Evolutionary conservation across 2,113 vertebrate genomes (phyloP).

Genomic region (Uria aalge): DNA sequence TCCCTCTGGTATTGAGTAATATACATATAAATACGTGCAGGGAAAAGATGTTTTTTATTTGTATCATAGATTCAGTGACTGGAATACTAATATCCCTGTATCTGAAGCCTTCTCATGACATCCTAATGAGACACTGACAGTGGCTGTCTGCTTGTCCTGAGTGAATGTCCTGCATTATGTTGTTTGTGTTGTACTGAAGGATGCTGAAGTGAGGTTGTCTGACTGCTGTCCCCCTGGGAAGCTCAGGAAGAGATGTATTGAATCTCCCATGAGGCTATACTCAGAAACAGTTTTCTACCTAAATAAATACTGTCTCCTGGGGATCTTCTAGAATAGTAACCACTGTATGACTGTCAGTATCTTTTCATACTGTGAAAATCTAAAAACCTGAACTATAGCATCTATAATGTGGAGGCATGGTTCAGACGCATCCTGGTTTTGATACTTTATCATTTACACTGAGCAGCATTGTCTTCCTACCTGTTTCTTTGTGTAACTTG

Average conservation of each 20-base stretch:
- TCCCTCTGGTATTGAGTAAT: neutral
- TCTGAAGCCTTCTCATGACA: neutral
- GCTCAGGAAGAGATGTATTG: constrained; percentile 1
- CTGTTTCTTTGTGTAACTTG: neutral
- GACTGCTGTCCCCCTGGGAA: constrained; percentile 36
- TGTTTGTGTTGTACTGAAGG: constrained; percentile 36
- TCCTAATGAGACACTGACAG: constrained; percentile 18
- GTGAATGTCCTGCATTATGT: constrained; percentile 21
- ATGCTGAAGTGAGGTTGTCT: constrained; percentile 17
- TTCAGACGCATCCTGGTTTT: neutral
- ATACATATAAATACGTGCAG: neutral
- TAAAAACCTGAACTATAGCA: neutral
- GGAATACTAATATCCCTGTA: neutral
- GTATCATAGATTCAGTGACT: neutral
- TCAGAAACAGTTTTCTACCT: neutral
- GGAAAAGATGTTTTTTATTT: neutral
- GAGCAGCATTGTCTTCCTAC: neutral
- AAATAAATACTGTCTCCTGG: neutral
- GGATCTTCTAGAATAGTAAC: neutral
- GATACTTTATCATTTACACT: neutral
- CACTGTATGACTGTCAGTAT: neutral
- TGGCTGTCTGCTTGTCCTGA: neutral
- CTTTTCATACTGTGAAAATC: neutral
- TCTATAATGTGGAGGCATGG: neutral
- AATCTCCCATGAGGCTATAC: neutral